These are phyloP conservation scores for Cryptocephalus moraei DNA, from an alignment of 2,888 invertebrate genomes.

Conservation along the genomic window DNA sequence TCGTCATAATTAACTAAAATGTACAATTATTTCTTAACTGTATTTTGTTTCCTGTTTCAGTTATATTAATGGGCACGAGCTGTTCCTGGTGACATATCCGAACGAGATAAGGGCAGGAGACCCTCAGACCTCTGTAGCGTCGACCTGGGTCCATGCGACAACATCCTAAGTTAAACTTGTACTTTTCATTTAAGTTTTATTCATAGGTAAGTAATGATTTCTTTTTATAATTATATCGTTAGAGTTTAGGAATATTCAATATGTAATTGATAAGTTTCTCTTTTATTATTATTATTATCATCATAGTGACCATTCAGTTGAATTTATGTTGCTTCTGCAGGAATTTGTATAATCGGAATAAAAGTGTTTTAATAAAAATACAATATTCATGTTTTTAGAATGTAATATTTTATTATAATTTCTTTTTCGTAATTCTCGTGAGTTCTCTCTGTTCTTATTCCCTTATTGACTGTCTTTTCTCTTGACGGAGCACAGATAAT, in stretches of 20 bases:
- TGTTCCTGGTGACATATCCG: constrained; percentile 32
- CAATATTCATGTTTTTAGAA: too few species aligned
- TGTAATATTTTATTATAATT: too few species aligned
- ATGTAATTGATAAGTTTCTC: neutral
- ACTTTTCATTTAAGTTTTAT: neutral
- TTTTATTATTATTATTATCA: too few species aligned
- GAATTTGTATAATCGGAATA: too few species aligned
- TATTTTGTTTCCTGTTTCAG: constrained; percentile 19
- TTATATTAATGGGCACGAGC: constrained; percentile 32
- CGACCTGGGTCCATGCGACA: constrained; percentile 13
- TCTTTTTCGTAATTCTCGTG: too few species aligned
- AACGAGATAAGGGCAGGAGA: constrained; percentile 26
- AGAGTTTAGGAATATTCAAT: neutral
- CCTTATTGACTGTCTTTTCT: too few species aligned
- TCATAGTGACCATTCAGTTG: too few species aligned
- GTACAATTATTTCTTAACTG: constrained; percentile 4
- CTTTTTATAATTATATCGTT: neutral
- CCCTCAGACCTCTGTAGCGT: constrained; percentile 8
- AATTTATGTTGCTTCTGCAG: too few species aligned
- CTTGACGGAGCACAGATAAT: too few species aligned
- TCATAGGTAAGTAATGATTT: neutral
- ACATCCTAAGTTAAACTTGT: constrained; percentile 5
- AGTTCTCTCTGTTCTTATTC: too few species aligned
- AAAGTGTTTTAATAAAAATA: too few species aligned
- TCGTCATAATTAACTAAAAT: too few species aligned